Conservation (phyloP, 2,888 invertebrate genomes). For the Orchesellides sinensis region DNA sequence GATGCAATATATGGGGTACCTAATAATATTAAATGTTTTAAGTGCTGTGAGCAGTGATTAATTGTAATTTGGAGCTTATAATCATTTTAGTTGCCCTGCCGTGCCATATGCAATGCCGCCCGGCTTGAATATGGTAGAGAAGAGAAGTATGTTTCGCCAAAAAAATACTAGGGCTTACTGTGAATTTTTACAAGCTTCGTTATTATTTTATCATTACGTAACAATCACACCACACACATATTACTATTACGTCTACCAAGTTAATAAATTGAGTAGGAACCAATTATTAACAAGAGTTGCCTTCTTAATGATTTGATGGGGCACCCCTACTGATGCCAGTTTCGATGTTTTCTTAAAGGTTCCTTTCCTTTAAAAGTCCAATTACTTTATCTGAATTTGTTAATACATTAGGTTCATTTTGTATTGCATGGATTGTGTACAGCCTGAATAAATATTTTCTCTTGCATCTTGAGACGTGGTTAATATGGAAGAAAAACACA, state of each 20-base stretch:
- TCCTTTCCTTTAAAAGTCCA: not conserved
- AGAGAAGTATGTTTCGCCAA: conserved; percentile 38
- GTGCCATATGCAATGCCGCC: conserved; percentile 36
- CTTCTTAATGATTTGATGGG: not conserved
- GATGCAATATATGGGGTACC: not conserved
- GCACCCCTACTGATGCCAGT: conserved; percentile 9
- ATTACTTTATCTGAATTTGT: conserved; percentile 13
- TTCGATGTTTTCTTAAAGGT: conserved; percentile 13
- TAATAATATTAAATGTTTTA: conserved; percentile 12
- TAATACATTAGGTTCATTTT: not conserved
- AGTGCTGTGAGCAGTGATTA: conserved; percentile 54
- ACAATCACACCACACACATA: conserved; percentile 16
- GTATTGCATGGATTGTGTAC: too few species aligned
- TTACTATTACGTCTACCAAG: too few species aligned
- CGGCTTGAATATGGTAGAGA: conserved; percentile 2
- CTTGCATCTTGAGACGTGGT: not conserved
- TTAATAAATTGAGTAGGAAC: conserved; percentile 40
- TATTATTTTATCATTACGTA: too few species aligned
- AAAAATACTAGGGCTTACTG: conserved; percentile 40
- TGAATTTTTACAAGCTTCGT: conserved; percentile 51
- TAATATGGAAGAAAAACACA: not conserved
- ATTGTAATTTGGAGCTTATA: conserved; percentile 62
- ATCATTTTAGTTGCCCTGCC: conserved; percentile 45
- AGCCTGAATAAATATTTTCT: conserved; percentile 11
- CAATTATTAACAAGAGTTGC: not conserved